These are phyloP conservation scores for Neodiprion virginianus DNA, from an alignment of 1,140 invertebrate species.

Conservation along the genomic window DNA sequence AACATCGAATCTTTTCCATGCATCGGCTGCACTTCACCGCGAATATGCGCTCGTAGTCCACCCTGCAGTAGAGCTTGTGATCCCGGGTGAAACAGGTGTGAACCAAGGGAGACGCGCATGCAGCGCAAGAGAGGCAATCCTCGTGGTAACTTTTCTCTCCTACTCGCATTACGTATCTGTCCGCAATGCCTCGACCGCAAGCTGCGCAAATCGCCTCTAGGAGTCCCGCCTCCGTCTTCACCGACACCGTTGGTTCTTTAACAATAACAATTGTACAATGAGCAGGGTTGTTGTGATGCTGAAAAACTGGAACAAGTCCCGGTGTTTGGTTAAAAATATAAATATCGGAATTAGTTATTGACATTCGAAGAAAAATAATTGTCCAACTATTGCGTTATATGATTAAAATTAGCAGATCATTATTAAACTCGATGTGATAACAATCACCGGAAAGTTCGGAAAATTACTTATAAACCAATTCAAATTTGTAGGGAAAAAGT, in stretches of 20 bases:
- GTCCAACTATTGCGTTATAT: no score
- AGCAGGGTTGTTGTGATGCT: not conserved
- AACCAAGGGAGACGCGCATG: conserved; percentile 84
- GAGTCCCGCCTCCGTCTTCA: conserved; percentile 56
- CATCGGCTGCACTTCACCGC: conserved; percentile 92
- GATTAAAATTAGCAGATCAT: no score
- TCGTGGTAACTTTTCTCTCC: conserved; percentile 93
- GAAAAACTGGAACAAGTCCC: conserved; percentile 5
- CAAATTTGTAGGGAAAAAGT: no score
- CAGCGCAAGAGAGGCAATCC: conserved; percentile 88
- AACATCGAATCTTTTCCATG: conserved; percentile 84
- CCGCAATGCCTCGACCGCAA: conserved; percentile 90
- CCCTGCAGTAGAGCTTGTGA: conserved; percentile 93
- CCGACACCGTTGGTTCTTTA: conserved; percentile 54
- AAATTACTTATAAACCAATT: no score
- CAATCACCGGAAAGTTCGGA: no score
- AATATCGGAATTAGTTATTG: no score
- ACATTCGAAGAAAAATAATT: no score
- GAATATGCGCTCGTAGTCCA: conserved; percentile 94
- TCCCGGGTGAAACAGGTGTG: conserved; percentile 92
- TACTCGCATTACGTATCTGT: conserved; percentile 91
- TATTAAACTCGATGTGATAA: no score
- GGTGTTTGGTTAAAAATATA: not conserved
- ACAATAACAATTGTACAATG: conserved; percentile 16
- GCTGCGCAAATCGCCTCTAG: conserved; percentile 79